Evolutionary conservation across 64 coral and sea anemone species (phyloP).

Genomic region (Orbicella faveolata): DNA sequence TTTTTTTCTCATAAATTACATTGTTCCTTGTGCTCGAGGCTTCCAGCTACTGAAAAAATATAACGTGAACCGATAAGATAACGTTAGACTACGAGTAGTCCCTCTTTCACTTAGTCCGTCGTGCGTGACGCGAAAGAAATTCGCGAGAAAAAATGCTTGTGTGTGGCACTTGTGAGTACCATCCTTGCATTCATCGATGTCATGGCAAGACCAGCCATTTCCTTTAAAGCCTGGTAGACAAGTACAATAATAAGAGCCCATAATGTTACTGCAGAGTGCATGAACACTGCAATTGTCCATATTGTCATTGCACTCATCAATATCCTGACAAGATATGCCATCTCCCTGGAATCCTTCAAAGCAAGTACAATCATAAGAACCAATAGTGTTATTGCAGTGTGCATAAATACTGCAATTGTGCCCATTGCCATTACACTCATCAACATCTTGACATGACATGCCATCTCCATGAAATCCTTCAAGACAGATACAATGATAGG

Average conservation of each 20-base stretch:
- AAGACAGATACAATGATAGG: neutral
- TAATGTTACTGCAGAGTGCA: neutral
- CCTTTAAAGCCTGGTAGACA: constrained; percentile 20
- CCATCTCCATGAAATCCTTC: constrained; percentile 46
- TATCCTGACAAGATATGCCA: constrained; percentile 21
- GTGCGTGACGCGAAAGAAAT: too few species aligned
- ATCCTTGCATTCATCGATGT: constrained; percentile 49
- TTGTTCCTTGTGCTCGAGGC: too few species aligned
- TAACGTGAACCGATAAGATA: too few species aligned
- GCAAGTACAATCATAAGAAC: constrained; percentile 37
- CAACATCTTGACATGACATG: constrained; percentile 16
- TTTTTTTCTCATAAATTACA: too few species aligned
- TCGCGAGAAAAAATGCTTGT: neutral
- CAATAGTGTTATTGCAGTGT: constrained; percentile 19
- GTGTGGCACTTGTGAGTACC: constrained; percentile 3
- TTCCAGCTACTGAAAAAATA: too few species aligned
- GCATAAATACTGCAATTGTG: constrained; percentile 20
- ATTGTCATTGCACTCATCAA: constrained; percentile 20
- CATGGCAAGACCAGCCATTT: constrained; percentile 8
- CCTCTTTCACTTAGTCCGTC: too few species aligned
- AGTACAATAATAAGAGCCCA: constrained; percentile 30
- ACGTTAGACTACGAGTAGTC: too few species aligned
- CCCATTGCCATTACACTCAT: constrained; percentile 5
- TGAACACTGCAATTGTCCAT: neutral
- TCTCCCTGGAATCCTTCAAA: constrained; percentile 25